phyloP scores from a whole-genome alignment of 1,140 invertebrate species.

The Plutomurus gul region DNA sequence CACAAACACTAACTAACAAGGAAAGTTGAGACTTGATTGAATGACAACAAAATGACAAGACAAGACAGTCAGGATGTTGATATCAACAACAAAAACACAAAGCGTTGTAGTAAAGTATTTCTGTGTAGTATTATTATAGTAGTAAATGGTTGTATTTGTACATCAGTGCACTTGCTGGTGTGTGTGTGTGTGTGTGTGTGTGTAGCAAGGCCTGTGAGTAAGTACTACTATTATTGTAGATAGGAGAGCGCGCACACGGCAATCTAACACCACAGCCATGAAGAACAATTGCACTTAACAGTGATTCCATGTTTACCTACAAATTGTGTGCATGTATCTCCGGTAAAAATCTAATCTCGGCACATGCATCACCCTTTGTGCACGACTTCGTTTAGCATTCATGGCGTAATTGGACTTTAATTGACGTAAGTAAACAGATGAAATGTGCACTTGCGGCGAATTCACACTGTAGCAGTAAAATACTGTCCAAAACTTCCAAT shows the following conservation, averaged over 20 bases:
- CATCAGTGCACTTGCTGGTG: too few species aligned
- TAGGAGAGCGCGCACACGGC: neutral
- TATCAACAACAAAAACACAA: neutral
- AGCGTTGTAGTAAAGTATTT: neutral
- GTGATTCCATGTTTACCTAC: neutral
- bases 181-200: too few species aligned
- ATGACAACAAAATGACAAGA: neutral
- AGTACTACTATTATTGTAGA: too few species aligned
- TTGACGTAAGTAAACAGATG: constrained; percentile 1
- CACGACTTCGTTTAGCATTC: constrained; percentile 26
- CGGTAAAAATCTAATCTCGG: constrained; percentile 2
- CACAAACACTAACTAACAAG: neutral
- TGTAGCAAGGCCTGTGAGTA: too few species aligned
- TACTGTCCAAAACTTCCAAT: too few species aligned
- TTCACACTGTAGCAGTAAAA: too few species aligned
- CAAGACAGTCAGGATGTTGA: neutral
- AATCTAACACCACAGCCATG: neutral
- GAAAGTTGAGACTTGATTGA: neutral
- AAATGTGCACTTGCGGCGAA: neutral
- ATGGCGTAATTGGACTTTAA: constrained; percentile 7
- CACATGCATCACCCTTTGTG: constrained; percentile 7
- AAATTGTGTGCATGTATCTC: neutral
- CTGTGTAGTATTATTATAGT: too few species aligned
- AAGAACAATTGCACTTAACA: neutral
- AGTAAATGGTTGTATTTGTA: too few species aligned